Evolutionary conservation across 2,888 invertebrate species (phyloP).

Genomic region (Junonia oenone): DNA sequence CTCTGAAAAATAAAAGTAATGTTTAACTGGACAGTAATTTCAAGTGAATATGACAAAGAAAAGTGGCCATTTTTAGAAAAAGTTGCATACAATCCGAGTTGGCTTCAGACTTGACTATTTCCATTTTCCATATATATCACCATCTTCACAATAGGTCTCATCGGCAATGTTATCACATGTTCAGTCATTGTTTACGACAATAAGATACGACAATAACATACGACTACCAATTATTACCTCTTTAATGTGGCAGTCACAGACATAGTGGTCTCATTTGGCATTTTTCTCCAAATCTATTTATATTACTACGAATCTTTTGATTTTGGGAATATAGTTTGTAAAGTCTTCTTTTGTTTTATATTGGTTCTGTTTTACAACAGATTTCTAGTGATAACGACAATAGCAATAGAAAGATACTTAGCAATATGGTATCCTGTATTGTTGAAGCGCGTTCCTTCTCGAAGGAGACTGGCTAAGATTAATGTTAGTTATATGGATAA

Average conservation of each 20-base stretch:
- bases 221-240: conserved; percentile 61
- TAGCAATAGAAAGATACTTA: conserved; percentile 53
- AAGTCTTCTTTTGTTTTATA: conserved; percentile 46
- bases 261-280: conserved; percentile 49
- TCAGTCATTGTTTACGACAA: conserved; percentile 58
- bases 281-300: conserved; percentile 45
- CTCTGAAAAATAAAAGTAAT: background rate
- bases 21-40: conserved; percentile 10
- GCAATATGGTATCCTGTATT: conserved; percentile 51
- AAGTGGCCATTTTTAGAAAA: conserved; percentile 42
- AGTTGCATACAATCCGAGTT: conserved; percentile 33
- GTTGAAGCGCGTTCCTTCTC: conserved; percentile 40
- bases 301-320: conserved; percentile 33
- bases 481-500: conserved; percentile 43
- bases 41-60: conserved; percentile 31
- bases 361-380: conserved; percentile 50
- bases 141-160: conserved; percentile 44
- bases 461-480: conserved; percentile 47
- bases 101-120: conserved; percentile 33
- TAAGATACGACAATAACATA: conserved; percentile 62
- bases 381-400: conserved; percentile 50
- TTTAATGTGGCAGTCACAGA: conserved; percentile 63
- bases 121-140: conserved; percentile 31
- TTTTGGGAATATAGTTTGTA: conserved; percentile 41
- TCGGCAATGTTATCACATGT: conserved; percentile 61